Percentiles rank a stretch among this genome's conserved stretches.
Evolutionary conservation across 2,888 invertebrate genomes (phyloP).

Genomic region (Oasisia sp.): DNA sequence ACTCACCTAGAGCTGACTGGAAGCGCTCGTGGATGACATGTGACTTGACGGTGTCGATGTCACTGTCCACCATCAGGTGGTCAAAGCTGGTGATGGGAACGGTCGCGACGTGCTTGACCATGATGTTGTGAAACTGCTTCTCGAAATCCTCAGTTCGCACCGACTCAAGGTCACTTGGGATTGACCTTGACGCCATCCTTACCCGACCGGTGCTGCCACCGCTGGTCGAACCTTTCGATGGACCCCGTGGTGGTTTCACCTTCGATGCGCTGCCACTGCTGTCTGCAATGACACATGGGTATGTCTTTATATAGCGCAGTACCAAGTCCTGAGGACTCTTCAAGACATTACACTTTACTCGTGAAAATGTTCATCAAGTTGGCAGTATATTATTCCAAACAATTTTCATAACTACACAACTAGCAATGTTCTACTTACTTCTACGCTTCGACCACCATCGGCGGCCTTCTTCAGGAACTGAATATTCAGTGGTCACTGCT

Average conservation of each 20-base stretch:
- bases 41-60: slow-evolving; percentile 42
- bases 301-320: neutral
- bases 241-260: neutral
- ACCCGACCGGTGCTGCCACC: neutral
- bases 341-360: too few relatives aligned
- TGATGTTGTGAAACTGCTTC: slow-evolving; percentile 44
- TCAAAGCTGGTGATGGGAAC: slow-evolving; percentile 41
- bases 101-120: slow-evolving; percentile 41
- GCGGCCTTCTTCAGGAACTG: too few relatives aligned
- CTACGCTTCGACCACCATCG: too few relatives aligned
- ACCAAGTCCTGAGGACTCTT: too few relatives aligned
- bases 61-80: slow-evolving; percentile 39
- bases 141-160: slow-evolving; percentile 54
- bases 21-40: slow-evolving; percentile 36
- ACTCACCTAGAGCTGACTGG: slow-evolving; percentile 33
- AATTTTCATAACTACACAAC: too few relatives aligned
- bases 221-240: neutral
- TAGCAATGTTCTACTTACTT: too few relatives aligned
- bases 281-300: neutral
- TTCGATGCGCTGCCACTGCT: neutral
- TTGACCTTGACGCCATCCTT: neutral
- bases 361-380: too few relatives aligned
- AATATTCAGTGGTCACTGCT: too few relatives aligned
- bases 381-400: too few relatives aligned
- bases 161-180: slow-evolving; percentile 49